These are phyloP conservation scores for Oceanites oceanicus DNA, from an alignment of 2,113 vertebrate species.

Conservation along the genomic window DNA sequence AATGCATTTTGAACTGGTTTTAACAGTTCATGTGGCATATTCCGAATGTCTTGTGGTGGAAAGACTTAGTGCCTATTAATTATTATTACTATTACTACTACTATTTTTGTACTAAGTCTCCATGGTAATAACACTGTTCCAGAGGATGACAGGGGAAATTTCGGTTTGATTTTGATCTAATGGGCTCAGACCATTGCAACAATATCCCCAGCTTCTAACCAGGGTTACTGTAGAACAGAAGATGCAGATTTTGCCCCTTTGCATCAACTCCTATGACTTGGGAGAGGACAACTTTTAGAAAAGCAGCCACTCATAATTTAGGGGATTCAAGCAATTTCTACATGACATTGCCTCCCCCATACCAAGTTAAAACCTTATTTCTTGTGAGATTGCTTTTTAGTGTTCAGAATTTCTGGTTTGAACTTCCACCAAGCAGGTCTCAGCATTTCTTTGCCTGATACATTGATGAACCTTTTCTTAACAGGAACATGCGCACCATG, in stretches of 20 bases:
- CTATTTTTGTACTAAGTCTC: not conserved
- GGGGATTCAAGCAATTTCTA: not conserved
- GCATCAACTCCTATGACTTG: not conserved
- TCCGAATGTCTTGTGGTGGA: not conserved
- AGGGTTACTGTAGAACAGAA: not conserved
- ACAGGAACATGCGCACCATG: no score
- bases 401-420: not conserved
- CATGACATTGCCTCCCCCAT: not conserved
- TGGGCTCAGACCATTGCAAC: not conserved
- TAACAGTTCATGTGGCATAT: not conserved
- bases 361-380: not conserved
- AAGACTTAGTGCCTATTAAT: constrained; percentile 2
- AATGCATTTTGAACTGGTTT: not conserved
- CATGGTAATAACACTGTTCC: not conserved
- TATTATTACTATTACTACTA: not conserved
- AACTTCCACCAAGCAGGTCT: not conserved
- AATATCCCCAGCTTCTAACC: not conserved
- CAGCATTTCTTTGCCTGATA: not conserved
- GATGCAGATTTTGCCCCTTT: not conserved
- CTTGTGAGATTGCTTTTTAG: not conserved
- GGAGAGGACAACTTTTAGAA: not conserved
- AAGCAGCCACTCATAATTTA: not conserved
- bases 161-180: not conserved
- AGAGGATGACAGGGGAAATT: not conserved
- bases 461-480: not conserved